These are phyloP conservation scores for Aplocera efformata DNA, from an alignment of 2,888 invertebrate species.

Conservation along the genomic window DNA sequence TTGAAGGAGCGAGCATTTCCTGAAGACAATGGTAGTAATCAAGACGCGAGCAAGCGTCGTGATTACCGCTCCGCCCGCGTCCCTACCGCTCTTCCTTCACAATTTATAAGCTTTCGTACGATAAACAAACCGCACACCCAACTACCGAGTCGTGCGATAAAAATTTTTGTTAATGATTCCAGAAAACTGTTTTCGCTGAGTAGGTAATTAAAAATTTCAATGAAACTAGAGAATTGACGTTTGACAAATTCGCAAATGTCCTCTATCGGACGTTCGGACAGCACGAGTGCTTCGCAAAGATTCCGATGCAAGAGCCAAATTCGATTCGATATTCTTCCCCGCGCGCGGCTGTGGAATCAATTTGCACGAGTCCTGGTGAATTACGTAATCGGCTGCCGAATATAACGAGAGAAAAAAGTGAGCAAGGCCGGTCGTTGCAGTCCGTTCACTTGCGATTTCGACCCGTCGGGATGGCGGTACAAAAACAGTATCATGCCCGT, in stretches of 20 bases:
- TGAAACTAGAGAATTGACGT: constrained; percentile 28
- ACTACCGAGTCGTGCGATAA: too few species aligned
- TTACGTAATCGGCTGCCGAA: constrained; percentile 66
- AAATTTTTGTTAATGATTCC: too few species aligned
- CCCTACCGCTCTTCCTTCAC: constrained; percentile 33
- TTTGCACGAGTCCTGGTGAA: constrained; percentile 54
- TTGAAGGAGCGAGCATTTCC: constrained; percentile 55
- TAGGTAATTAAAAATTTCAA: constrained; percentile 32
- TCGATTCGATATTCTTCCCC: constrained; percentile 52
- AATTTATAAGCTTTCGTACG: constrained; percentile 54
- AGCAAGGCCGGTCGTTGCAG: constrained; percentile 64
- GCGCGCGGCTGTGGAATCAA: constrained; percentile 53
- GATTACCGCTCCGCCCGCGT: constrained; percentile 39
- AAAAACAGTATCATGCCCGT: constrained; percentile 38
- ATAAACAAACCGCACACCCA: constrained; percentile 42
- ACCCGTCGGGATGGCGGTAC: constrained; percentile 45
- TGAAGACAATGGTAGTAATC: constrained; percentile 68
- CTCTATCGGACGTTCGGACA: constrained; percentile 26
- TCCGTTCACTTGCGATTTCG: constrained; percentile 75
- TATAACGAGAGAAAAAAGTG: constrained; percentile 60
- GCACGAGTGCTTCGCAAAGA: constrained; percentile 32
- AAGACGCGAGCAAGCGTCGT: constrained; percentile 46
- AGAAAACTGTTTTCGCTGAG: constrained; percentile 5
- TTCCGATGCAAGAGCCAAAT: constrained; percentile 44
- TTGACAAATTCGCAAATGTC: constrained; percentile 30